A percentile compares a stretch with the other conserved stretches of the same genome.
Conservation (phyloP, 1,140 invertebrate genomes). For the Branchinecta lindahli region DNA sequence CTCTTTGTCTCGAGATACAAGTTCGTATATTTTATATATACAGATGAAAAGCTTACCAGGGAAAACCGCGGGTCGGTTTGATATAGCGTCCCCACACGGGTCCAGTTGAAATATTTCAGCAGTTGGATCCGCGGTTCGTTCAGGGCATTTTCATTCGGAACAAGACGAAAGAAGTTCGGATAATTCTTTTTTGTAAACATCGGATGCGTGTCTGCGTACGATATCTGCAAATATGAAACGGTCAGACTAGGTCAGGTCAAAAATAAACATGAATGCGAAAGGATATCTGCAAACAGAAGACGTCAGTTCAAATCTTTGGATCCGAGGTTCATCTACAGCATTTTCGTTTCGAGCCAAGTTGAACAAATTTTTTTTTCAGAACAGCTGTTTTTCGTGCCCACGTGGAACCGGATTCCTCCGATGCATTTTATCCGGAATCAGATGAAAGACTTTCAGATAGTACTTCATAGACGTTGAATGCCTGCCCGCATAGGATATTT, state of each 20-base stretch:
- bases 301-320: neutral
- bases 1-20: too few relatives aligned
- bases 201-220: constrained; percentile 95
- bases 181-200: constrained; percentile 89
- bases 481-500: too few relatives aligned
- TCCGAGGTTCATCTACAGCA: neutral
- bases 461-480: too few relatives aligned
- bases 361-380: too few relatives aligned
- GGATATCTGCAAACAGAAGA: neutral
- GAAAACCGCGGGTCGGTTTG: constrained; percentile 90
- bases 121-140: constrained; percentile 78
- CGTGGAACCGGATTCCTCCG: too few relatives aligned
- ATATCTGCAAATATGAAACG: constrained; percentile 47
- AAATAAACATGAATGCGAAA: neutral
- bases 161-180: constrained; percentile 90
- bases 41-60: constrained; percentile 46
- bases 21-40: too few relatives aligned
- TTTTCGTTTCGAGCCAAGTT: too few relatives aligned
- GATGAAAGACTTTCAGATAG: too few relatives aligned
- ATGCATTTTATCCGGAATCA: too few relatives aligned
- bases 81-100: constrained; percentile 86
- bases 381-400: too few relatives aligned
- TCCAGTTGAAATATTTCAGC: constrained; percentile 89
- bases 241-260: constrained; percentile 3
- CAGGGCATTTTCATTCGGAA: constrained; percentile 88